These are phyloP conservation scores for Ageneiosus marmoratus DNA, from an alignment of 2,113 vertebrate genomes.

Conservation along the genomic window DNA sequence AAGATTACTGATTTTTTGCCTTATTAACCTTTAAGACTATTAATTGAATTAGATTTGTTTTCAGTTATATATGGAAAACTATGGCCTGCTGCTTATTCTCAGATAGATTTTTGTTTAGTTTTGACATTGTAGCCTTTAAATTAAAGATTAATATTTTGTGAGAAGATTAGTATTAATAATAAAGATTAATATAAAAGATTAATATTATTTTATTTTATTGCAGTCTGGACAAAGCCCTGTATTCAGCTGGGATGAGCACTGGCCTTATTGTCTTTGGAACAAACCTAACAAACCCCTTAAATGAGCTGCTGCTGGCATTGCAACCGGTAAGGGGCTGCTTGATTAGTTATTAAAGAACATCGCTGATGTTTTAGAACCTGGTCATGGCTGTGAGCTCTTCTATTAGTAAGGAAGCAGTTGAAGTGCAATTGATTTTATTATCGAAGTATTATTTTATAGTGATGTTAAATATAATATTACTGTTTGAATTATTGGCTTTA, in stretches of 20 bases:
- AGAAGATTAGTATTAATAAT: no score
- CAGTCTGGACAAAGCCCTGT: conserved; percentile 83
- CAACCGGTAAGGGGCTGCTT: conserved; percentile 93
- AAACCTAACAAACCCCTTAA: conserved; percentile 94
- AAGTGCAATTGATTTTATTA: not conserved
- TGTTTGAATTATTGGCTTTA: conserved; percentile 10
- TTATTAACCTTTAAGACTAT: not conserved
- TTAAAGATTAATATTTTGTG: no score
- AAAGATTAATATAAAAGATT: no score
- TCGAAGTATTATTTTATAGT: not conserved
- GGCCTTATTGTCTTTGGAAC: conserved; percentile 96
- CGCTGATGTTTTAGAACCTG: not conserved
- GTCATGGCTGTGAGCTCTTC: not conserved
- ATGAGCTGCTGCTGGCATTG: conserved; percentile 89
- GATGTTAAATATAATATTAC: not conserved
- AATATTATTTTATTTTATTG: no score
- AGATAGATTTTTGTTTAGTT: not conserved
- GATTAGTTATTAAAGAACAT: no score
- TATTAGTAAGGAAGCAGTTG: not conserved
- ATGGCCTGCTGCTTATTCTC: not conserved
- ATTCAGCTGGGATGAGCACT: conserved; percentile 91
- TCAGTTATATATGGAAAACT: not conserved
- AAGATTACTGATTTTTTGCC: not conserved
- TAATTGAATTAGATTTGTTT: not conserved
- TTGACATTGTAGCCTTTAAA: not conserved